A percentile compares a stretch with the other conserved stretches of the same genome.
phyloP scores from a whole-genome alignment of 2,888 invertebrate species.

The Luperina nickerlii region DNA sequence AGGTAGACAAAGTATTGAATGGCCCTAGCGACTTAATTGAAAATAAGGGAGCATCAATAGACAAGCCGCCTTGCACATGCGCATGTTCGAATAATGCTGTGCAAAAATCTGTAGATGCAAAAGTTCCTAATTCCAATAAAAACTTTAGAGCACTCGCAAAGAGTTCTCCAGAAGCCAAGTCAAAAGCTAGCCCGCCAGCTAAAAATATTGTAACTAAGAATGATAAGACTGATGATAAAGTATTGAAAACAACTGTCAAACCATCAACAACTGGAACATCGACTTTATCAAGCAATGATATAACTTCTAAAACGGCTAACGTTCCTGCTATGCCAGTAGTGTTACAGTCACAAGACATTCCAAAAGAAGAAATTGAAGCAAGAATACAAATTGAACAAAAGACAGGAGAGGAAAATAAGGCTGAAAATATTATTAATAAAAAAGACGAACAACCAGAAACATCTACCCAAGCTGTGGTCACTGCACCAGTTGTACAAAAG shows the following conservation, averaged over 20 bases:
- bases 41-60: conserved; percentile 19
- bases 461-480: conserved; percentile 61
- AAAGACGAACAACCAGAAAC: conserved; percentile 66
- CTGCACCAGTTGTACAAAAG: conserved; percentile 65
- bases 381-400: conserved; percentile 62
- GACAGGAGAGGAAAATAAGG: conserved; percentile 75
- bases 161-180: conserved; percentile 27
- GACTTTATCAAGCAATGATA: conserved; percentile 22
- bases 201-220: conserved; percentile 30
- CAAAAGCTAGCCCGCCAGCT: conserved; percentile 17
- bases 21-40: not conserved
- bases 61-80: conserved; percentile 36
- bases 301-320: conserved; percentile 27
- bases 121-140: conserved; percentile 30
- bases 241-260: conserved; percentile 1
- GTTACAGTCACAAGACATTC: conserved; percentile 79
- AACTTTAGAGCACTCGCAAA: conserved; percentile 36
- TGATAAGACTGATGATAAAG: conserved; percentile 43
- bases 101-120: conserved; percentile 25
- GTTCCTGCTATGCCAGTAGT: conserved; percentile 56
- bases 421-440: conserved; percentile 70
- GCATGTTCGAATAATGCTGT: conserved; percentile 42
- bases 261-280: conserved; percentile 19
- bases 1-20: conserved; percentile 19
- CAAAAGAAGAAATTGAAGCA: conserved; percentile 70